Percentiles rank a stretch among this genome's conserved stretches.
These are phyloP conservation scores for Drosophila nigromelanica DNA, from an alignment of 1,140 invertebrate species.

Conservation along the genomic window DNA sequence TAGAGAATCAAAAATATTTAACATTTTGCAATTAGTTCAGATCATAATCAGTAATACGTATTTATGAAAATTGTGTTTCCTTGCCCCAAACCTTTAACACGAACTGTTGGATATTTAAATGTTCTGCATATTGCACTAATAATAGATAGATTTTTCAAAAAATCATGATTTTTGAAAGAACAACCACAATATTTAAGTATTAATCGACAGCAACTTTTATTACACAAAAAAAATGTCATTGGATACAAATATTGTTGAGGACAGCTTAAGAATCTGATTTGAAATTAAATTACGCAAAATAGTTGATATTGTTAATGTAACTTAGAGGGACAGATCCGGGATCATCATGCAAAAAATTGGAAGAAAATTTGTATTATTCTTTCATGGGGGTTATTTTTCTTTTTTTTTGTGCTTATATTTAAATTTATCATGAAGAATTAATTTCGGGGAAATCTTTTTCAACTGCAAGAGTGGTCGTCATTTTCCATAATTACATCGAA, in stretches of 20 bases:
- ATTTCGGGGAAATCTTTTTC: neutral
- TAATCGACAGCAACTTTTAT: neutral
- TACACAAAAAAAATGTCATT: too few relatives aligned
- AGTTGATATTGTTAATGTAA: neutral
- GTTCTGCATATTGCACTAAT: too few relatives aligned
- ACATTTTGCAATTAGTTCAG: neutral
- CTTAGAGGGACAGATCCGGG: neutral
- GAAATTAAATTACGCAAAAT: neutral
- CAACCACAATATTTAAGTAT: too few relatives aligned
- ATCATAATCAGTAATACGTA: neutral
- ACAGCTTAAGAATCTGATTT: too few relatives aligned
- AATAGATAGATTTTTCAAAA: neutral
- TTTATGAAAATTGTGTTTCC: neutral
- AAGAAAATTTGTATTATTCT: neutral
- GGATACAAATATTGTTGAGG: too few relatives aligned
- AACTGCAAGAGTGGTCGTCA: neutral
- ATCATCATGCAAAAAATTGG: neutral
- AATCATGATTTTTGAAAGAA: too few relatives aligned
- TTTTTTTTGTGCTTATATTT: neutral
- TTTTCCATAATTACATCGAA: neutral
- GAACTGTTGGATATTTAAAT: neutral
- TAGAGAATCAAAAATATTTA: conserved; percentile 7
- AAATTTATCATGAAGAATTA: neutral
- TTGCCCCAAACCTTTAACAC: neutral
- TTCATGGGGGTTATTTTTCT: too few relatives aligned